Percentiles rank a stretch among this genome's conserved stretches.
Conservation (phyloP, 2,797 vertebrate genomes). For the Acrossocheilus fasciatus region DNA sequence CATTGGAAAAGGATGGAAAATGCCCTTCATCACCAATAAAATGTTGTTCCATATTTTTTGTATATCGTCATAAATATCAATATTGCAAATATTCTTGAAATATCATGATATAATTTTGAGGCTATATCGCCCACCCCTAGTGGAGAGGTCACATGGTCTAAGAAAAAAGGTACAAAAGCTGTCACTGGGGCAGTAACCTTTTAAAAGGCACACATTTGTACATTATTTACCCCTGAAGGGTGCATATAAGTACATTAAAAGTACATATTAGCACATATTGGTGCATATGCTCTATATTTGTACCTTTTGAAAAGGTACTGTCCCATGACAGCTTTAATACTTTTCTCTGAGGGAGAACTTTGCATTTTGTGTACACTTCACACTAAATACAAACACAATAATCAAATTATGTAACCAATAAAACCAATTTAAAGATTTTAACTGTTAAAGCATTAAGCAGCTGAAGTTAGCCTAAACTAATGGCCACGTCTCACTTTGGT, state of each 20-base stretch:
- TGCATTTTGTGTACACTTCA: background rate
- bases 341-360: background rate
- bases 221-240: background rate
- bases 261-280: background rate
- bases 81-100: too few species aligned
- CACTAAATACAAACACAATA: background rate
- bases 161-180: background rate
- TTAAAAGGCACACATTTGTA: background rate
- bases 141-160: background rate
- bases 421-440: background rate
- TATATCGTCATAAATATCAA: too few species aligned
- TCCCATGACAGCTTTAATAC: background rate
- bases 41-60: too few species aligned
- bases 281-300: background rate
- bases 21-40: too few species aligned
- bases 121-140: too few species aligned
- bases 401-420: background rate
- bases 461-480: conserved; percentile 29
- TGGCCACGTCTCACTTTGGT: conserved; percentile 20
- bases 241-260: background rate
- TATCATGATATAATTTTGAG: too few species aligned
- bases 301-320: background rate
- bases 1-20: too few species aligned
- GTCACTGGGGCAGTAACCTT: background rate
- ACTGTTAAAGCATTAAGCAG: conserved; percentile 5